Conservation (phyloP, 2,113 vertebrate species). For the Rhodinocichla rosea region DNA sequence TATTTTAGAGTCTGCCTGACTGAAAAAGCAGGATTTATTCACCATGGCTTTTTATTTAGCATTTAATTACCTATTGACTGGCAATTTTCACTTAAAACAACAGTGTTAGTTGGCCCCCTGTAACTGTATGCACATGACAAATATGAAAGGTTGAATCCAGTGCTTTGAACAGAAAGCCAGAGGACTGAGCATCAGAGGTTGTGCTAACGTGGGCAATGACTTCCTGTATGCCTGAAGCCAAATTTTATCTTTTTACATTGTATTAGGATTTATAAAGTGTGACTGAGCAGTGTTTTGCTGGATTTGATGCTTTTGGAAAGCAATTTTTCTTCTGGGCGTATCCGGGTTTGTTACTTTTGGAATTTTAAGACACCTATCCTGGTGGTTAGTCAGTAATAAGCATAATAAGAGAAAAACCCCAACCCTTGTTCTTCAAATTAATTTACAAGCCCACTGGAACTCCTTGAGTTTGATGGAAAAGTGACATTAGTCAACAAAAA, state of each 20-base stretch:
- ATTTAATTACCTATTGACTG: neutral
- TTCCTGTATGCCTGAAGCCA: neutral
- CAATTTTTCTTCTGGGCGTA: neutral
- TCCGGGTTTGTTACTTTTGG: neutral
- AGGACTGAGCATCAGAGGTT: neutral
- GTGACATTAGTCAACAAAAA: neutral
- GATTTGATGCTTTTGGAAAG: neutral
- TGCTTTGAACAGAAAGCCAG: neutral
- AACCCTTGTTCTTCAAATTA: neutral
- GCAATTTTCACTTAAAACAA: neutral
- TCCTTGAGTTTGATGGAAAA: neutral
- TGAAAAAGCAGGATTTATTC: neutral
- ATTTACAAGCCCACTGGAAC: neutral
- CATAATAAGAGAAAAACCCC: neutral
- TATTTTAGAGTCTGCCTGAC: neutral
- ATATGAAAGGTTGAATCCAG: neutral
- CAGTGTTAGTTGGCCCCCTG: neutral
- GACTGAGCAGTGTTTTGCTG: neutral
- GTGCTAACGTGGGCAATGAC: neutral
- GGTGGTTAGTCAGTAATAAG: neutral
- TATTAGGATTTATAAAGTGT: neutral
- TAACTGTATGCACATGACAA: neutral
- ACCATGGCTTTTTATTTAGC: neutral
- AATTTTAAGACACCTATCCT: neutral
- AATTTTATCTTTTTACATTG: neutral